phyloP scores from a whole-genome alignment of 1,140 invertebrate genomes.

The Aphis craccivora region DNA sequence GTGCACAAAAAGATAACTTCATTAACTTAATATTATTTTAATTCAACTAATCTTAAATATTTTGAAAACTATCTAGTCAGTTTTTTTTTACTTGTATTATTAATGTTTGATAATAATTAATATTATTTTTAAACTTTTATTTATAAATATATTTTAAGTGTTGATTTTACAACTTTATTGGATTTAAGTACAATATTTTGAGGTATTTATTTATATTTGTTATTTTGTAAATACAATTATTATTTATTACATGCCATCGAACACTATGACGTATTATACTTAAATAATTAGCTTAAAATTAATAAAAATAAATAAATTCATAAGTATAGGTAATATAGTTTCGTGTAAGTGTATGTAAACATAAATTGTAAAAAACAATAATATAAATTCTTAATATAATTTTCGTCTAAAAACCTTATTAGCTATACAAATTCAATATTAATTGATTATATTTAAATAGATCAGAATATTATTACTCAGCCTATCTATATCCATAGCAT shows the following conservation, averaged over 20 bases:
- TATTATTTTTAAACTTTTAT: background rate
- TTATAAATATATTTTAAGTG: background rate
- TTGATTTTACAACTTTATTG: background rate
- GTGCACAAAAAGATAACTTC: background rate
- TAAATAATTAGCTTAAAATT: background rate
- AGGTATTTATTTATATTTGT: constrained; percentile 38
- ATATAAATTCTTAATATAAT: background rate
- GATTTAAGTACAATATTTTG: background rate
- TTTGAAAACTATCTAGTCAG: constrained; percentile 5
- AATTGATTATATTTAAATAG: background rate
- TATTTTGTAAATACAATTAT: background rate
- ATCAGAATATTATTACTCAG: constrained; percentile 3
- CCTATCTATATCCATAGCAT: background rate
- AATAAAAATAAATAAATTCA: background rate
- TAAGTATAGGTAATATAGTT: background rate
- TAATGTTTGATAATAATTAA: background rate
- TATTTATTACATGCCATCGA: background rate
- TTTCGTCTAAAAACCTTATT: background rate
- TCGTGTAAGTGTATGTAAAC: background rate
- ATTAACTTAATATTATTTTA: background rate
- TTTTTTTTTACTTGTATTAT: background rate
- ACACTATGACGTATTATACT: background rate
- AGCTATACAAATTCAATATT: background rate
- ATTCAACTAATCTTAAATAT: background rate
- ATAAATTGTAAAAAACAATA: background rate